Conservation (phyloP, 2,888 invertebrate species). For the Chrysolina haemoptera region DNA sequence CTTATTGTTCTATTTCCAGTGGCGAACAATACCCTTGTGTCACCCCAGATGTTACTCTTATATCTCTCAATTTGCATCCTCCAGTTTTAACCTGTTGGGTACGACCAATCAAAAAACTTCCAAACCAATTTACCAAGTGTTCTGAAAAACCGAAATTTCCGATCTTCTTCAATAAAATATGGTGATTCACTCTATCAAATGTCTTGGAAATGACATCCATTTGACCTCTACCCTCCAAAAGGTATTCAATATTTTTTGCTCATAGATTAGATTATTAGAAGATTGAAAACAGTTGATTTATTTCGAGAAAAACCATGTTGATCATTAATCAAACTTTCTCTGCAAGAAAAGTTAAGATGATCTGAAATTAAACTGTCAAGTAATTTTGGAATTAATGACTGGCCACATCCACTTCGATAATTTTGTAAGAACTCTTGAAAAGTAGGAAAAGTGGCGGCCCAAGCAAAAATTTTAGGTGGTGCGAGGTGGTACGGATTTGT, state of each 20-base stretch:
- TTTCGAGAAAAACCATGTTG: too few species aligned
- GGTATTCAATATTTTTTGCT: constrained; percentile 4
- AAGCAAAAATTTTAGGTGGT: too few species aligned
- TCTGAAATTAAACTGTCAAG: too few species aligned
- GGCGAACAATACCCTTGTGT: not conserved
- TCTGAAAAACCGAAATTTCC: not conserved
- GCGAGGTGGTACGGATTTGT: too few species aligned
- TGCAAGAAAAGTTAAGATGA: not conserved
- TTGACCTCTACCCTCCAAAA: constrained; percentile 20
- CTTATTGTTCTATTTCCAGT: too few species aligned
- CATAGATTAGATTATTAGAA: constrained; percentile 23
- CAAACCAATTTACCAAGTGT: not conserved
- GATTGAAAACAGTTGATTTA: constrained; percentile 1
- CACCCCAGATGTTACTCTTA: constrained; percentile 4
- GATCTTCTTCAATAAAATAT: constrained; percentile 13
- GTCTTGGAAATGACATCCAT: not conserved
- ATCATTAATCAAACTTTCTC: too few species aligned
- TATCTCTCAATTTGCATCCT: constrained; percentile 20
- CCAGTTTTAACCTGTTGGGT: constrained; percentile 15
- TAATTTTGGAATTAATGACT: too few species aligned
- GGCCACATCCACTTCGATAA: too few species aligned
- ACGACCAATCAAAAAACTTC: constrained; percentile 13
- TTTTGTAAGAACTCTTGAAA: too few species aligned
- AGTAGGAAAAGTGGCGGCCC: too few species aligned
- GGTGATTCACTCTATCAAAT: not conserved